Conservation (phyloP, 2,113 vertebrate species). For the Cercopithecus mona region DNA sequence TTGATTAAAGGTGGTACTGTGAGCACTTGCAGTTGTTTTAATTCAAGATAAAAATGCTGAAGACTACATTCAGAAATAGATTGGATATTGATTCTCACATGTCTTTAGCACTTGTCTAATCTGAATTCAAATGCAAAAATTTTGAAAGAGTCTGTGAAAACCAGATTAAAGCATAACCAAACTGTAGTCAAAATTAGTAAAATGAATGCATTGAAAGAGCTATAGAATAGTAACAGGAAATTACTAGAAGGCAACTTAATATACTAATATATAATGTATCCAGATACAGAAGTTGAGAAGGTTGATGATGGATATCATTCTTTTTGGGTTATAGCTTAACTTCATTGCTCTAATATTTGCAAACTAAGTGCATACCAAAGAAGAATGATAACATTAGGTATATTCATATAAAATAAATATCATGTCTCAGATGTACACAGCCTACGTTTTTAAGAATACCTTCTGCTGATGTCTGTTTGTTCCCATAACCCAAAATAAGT, state of each 20-base stretch:
- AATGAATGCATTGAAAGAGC: background rate
- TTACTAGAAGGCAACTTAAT: background rate
- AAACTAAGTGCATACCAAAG: background rate
- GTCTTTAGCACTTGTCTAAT: background rate
- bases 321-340: background rate
- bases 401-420: background rate
- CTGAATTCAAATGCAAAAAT: conserved; percentile 61
- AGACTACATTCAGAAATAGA: conserved; percentile 42
- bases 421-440: background rate
- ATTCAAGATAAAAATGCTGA: conserved; percentile 73
- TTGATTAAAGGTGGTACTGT: conserved; percentile 77
- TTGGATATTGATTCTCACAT: conserved; percentile 69
- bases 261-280: background rate
- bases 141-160: conserved; percentile 26
- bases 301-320: background rate
- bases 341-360: background rate
- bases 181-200: conserved; percentile 47
- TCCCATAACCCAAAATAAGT: background rate
- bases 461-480: background rate
- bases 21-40: conserved; percentile 75
- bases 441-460: background rate
- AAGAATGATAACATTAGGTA: background rate
- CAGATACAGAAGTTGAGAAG: conserved; percentile 51
- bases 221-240: background rate
- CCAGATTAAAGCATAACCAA: background rate